phyloP scores from a whole-genome alignment of 2,888 invertebrate species.

The Fissipunctia ypsillon region DNA sequence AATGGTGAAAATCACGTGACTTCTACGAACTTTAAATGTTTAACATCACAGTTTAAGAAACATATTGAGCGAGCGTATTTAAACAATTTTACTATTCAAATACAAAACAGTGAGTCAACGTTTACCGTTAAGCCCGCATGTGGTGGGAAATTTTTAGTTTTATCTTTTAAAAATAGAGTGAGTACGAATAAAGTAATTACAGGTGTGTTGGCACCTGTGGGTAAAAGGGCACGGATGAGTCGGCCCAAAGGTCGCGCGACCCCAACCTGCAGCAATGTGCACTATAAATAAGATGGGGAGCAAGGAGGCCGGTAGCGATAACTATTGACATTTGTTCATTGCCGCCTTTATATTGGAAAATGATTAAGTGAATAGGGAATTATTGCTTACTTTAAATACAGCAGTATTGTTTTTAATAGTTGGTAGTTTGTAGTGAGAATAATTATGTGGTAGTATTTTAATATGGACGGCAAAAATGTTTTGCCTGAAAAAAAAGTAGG shows the following conservation, averaged over 20 bases:
- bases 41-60: slow-evolving; percentile 21
- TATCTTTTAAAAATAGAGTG: slow-evolving; percentile 67
- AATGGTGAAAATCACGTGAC: slow-evolving; percentile 1
- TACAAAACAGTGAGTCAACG: slow-evolving; percentile 58
- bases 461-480: neutral
- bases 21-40: slow-evolving; percentile 5
- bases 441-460: neutral
- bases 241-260: slow-evolving; percentile 75
- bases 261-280: slow-evolving; percentile 70
- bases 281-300: slow-evolving; percentile 62
- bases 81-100: slow-evolving; percentile 47
- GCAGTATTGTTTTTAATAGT: neutral
- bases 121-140: slow-evolving; percentile 66
- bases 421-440: neutral
- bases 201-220: slow-evolving; percentile 86
- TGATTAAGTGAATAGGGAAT: slow-evolving; percentile 17
- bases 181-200: slow-evolving; percentile 76
- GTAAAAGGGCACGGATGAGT: slow-evolving; percentile 74
- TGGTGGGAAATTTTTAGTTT: slow-evolving; percentile 28
- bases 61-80: slow-evolving; percentile 21
- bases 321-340: slow-evolving; percentile 46
- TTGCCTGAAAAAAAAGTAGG: neutral
- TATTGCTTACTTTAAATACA: slow-evolving; percentile 5
- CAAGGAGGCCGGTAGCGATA: slow-evolving; percentile 39
- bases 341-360: slow-evolving; percentile 33